Evolutionary conservation across 1,140 invertebrate species (phyloP), one percentile per base, ranked within the genome.

Genomic region (Sminthurides bifidus): DNA sequence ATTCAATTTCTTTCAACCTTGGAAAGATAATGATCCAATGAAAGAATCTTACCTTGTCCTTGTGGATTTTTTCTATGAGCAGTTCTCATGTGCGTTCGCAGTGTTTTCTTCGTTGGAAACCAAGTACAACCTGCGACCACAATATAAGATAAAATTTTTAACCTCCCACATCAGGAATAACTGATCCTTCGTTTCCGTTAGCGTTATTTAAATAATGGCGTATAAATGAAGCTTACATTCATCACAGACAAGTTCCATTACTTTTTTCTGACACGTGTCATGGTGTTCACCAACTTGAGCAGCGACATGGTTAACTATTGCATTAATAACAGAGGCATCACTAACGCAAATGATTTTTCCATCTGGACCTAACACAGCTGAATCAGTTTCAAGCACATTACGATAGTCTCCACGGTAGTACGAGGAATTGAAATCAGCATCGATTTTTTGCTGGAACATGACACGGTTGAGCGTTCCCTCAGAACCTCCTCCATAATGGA

Each of bases 321-420:
- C 8, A 19, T 55, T 43, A 19, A 58, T 30, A 48, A 40, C 35
- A 29, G 35, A 24, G 4, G 44, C 27, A 17, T 27, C 26, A 21
- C 55, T 56, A 12, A 54, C 26, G 40, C 33, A 58, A 2, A 62
- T 41, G 17, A 58, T 45, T 45, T 62, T 62, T 37, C 60, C 60
- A 52, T 62, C 55, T 55, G 56, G 48, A 43, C 56, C 60, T 30
- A 62, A 41, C 41, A 62, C 29, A 35, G 60, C 60, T 15, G 56
- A 44, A 44, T 58, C 50, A 4, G 46, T 24, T 14, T 52, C 33
- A 21, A 21, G 2, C 14, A 41, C n/a, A 48, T 30, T 15, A n/a
- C 26, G 14, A 26, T 41, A 30, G 21, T 52, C 33, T 15, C 15
- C 35, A 30, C 24, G 10, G 8, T n/a, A n/a, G n/a, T n/a, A n/a